Conservation (phyloP, 1,140 invertebrate species). For the Drosophila mauritiana region DNA sequence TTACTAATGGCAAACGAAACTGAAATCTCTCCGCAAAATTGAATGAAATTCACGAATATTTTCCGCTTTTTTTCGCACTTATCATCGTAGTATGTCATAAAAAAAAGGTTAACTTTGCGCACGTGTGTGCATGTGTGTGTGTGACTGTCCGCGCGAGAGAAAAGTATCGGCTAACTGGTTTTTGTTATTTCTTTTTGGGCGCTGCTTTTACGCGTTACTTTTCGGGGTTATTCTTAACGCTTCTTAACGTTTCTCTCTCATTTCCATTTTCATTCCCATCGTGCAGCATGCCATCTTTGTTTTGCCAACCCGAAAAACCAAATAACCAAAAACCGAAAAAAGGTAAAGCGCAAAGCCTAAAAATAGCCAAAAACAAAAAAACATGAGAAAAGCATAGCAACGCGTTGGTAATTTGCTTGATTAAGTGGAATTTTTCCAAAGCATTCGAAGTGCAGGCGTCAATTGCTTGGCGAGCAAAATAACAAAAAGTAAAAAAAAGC, state of each 20-base stretch:
- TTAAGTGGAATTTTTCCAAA: conserved; percentile 80
- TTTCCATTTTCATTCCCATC: conserved; percentile 61
- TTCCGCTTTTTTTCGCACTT: conserved; percentile 52
- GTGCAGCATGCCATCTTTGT: conserved; percentile 72
- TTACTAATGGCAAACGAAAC: conserved; percentile 69
- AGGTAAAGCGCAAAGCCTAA: conserved; percentile 67
- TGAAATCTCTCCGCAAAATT: conserved; percentile 63
- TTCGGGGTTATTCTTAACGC: conserved; percentile 80
- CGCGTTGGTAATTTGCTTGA: conserved; percentile 78
- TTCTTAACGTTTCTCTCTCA: conserved; percentile 13
- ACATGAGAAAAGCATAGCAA: conserved; percentile 30
- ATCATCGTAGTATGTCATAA: conserved; percentile 52
- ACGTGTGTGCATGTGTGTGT: background rate
- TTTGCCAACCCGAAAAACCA: conserved; percentile 62
- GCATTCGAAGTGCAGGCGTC: conserved; percentile 60
- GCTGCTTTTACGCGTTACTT: conserved; percentile 74
- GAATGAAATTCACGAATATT: conserved; percentile 52
- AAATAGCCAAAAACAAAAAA: conserved; percentile 64
- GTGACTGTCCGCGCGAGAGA: conserved; percentile 26
- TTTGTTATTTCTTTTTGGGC: conserved; percentile 62
- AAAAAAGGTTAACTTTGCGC: conserved; percentile 16
- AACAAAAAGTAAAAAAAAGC: conserved; percentile 6
- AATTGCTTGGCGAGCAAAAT: conserved; percentile 20
- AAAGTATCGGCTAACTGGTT: conserved; percentile 75
- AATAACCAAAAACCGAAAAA: conserved; percentile 35